These are phyloP conservation scores for Matsumurasca onukii DNA, from an alignment of 1,140 invertebrate species.

Conservation along the genomic window DNA sequence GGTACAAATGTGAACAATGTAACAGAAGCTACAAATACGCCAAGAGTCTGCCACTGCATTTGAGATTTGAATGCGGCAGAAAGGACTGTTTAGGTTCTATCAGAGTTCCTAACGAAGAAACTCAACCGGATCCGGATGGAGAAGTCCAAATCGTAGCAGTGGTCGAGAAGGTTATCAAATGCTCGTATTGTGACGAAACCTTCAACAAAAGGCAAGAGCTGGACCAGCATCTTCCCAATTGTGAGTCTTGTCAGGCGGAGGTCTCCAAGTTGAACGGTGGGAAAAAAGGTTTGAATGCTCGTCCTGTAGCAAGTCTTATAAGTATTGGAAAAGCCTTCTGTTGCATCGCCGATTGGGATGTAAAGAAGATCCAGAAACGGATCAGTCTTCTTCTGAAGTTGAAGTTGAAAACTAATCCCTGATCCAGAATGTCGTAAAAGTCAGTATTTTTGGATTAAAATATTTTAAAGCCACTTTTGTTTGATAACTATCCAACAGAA, in stretches of 20 bases:
- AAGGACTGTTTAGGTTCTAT: constrained; percentile 11
- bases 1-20: not conserved
- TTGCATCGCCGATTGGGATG: not conserved
- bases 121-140: not conserved
- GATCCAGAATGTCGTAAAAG: no score
- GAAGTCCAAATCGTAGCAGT: not conserved
- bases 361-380: constrained; percentile 47
- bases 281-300: constrained; percentile 12
- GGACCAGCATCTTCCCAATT: no score
- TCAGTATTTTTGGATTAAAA: no score
- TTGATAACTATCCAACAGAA: no score
- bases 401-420: no score
- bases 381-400: no score
- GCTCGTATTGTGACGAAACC: no score
- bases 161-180: no score
- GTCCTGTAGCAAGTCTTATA: not conserved
- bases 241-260: no score
- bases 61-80: constrained; percentile 4
- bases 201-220: no score
- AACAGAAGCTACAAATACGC: not conserved
- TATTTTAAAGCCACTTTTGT: no score
- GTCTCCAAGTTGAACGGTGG: no score
- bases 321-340: constrained; percentile 6
- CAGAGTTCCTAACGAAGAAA: not conserved
- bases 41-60: constrained; percentile 3